Conservation (phyloP, 2,797 vertebrate genomes). For the Muraenolepis orangiensis region DNA sequence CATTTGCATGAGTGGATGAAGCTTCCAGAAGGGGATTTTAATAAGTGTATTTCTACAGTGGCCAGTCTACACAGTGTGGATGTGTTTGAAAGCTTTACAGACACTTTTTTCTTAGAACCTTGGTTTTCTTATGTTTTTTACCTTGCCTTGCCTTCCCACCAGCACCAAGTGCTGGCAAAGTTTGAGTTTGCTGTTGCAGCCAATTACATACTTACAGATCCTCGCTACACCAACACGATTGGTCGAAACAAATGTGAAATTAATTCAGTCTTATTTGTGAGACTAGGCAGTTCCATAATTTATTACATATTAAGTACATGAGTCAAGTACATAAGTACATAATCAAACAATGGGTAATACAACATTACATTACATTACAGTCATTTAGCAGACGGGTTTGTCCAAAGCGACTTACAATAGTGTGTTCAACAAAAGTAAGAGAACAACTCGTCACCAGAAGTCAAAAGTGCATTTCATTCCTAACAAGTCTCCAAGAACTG, state of each 20-base stretch:
- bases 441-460: too few relatives aligned
- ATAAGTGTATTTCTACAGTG: neutral
- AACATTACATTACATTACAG: too few relatives aligned
- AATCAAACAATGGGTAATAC: too few relatives aligned
- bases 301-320: neutral
- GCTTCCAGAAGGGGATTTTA: neutral
- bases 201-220: neutral
- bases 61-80: neutral
- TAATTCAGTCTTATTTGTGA: neutral
- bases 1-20: neutral
- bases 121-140: neutral
- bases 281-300: neutral
- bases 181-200: neutral
- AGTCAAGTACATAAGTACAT: too few relatives aligned
- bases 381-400: too few relatives aligned
- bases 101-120: neutral
- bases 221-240: neutral
- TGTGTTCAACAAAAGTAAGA: too few relatives aligned
- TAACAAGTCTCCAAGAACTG: too few relatives aligned
- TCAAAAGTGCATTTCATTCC: too few relatives aligned
- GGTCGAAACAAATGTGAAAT: neutral
- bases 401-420: too few relatives aligned
- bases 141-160: neutral
- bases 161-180: neutral
- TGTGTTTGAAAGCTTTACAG: neutral